A percentile compares a stretch with the other conserved stretches of the same genome.
Evolutionary conservation across 2,888 invertebrate species (phyloP).

Genomic region (Ischnus inquisitorius): DNA sequence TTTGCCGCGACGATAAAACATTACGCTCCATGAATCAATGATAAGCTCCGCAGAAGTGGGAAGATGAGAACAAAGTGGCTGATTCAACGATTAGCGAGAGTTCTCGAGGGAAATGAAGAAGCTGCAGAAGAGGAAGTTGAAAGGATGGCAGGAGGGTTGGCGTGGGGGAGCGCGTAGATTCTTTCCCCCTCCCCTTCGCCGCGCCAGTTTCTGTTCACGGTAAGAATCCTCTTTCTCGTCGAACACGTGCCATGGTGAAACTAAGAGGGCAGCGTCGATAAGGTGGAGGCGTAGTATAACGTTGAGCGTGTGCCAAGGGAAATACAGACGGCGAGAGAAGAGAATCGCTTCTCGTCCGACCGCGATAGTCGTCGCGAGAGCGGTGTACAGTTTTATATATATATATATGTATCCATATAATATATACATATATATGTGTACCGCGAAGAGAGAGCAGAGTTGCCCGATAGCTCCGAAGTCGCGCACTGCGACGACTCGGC

Average conservation of each 20-base stretch:
- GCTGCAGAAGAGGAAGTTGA: constrained; percentile 2
- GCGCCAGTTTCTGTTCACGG: constrained; percentile 8
- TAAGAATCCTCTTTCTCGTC: constrained; percentile 42
- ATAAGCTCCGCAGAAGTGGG: constrained; percentile 35
- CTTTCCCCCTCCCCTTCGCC: background rate
- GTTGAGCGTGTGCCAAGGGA: constrained; percentile 40
- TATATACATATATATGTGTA: constrained; percentile 7
- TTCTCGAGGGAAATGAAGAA: constrained; percentile 60
- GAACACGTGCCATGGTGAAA: constrained; percentile 40
- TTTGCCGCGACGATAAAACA: constrained; percentile 30
- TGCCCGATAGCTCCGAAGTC: constrained; percentile 17
- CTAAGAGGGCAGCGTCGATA: constrained; percentile 65
- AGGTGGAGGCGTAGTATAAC: constrained; percentile 50
- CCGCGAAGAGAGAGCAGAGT: background rate
- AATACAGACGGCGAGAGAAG: constrained; percentile 40
- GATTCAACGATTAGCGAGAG: constrained; percentile 62
- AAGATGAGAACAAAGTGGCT: constrained; percentile 51
- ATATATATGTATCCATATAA: background rate
- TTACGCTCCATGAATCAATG: constrained; percentile 54
- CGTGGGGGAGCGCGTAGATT: constrained; percentile 8
- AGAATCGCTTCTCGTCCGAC: constrained; percentile 52
- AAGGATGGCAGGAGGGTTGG: constrained; percentile 1
- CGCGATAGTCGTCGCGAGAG: constrained; percentile 22
- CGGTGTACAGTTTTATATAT: background rate
- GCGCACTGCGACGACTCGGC: constrained; percentile 58